Base-by-base conservation (phyloP, 2,113 vertebrate genomes). In the Atherinomorus stipes region DNA sequence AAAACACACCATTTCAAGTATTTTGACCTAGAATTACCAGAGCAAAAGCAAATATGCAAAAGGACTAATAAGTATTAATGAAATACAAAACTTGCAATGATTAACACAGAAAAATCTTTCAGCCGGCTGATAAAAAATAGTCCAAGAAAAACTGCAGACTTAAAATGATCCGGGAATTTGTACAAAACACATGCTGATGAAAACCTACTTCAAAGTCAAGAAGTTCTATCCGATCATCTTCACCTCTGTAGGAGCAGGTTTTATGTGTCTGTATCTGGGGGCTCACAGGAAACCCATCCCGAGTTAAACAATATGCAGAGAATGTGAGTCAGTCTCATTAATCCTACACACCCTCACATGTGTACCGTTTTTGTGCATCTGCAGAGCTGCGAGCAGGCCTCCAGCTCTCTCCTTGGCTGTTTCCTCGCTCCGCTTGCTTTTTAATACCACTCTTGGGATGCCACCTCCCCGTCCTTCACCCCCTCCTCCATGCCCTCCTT, bases 371-470 rank as follows among this genome's bases (percentile, higher is more conserved):
- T 4, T 52, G 18, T 56, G 31, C 53, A 47, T 26, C 57, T 77
- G 49, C 45, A 51, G 71, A 49, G 80, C 76, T 61, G 21, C 1
- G 2, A 66, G 60, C 58, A 3, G 77, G 79, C 83, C 80, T 68
- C 10, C 0, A 78, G 85, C 84, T 74, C 68, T 76, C 51, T 68
- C 67, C 75, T 71, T 45, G 52, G 47, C 62, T 77, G 53, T n/a
- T n/a, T n/a, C n/a, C 73, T 77, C 72, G 40, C 75, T 74, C 65
- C 22, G 54, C 72, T 76, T 53, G 76, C 74, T 80, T 51, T 78
- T 78, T 89, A 91, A 91, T 80, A 31, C 76, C 62, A 65, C 84
- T 83, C 81, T 38, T 64, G 84, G 86, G 88, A 86, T 13, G 47
- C 42, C 82, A 38, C 49, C 47, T n/a, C 11, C 72, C 45, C 44